phyloP scores from a whole-genome alignment of 2,888 invertebrate genomes.

The Teleiodes luculella region DNA sequence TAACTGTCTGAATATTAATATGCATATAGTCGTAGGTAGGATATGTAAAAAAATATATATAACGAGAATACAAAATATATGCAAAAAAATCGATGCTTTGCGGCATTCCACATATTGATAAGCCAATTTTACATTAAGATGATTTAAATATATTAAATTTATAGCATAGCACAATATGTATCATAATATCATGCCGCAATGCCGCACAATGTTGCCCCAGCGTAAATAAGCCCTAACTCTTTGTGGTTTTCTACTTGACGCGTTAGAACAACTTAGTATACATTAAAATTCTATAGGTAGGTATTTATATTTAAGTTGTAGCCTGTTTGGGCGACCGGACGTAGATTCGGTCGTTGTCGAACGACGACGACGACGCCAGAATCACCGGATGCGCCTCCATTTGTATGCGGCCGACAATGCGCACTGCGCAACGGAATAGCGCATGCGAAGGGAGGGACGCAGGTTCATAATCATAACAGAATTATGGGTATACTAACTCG shows the following conservation, averaged over 20 bases:
- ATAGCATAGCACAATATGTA: too few relatives aligned
- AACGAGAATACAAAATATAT: too few relatives aligned
- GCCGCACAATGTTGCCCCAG: too few relatives aligned
- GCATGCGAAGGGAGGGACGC: constrained; percentile 5
- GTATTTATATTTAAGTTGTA: neutral
- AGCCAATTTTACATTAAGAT: too few relatives aligned
- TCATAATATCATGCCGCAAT: too few relatives aligned
- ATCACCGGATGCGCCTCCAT: constrained; percentile 60
- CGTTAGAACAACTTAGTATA: neutral
- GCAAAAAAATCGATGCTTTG: too few relatives aligned
- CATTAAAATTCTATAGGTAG: neutral
- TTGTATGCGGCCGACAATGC: constrained; percentile 55
- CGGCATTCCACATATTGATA: too few relatives aligned
- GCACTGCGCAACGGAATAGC: neutral
- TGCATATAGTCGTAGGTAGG: too few relatives aligned
- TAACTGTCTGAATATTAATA: too few relatives aligned
- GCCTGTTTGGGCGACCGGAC: constrained; percentile 45
- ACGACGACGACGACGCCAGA: constrained; percentile 29
- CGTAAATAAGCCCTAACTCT: too few relatives aligned
- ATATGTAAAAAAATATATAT: too few relatives aligned
- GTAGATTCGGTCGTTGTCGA: constrained; percentile 53
- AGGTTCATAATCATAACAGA: neutral
- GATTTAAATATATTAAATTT: too few relatives aligned
- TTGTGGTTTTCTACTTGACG: neutral
- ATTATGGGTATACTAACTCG: neutral